phyloP scores from a whole-genome alignment of 2,888 invertebrate genomes.

The Anodontia alba region DNA sequence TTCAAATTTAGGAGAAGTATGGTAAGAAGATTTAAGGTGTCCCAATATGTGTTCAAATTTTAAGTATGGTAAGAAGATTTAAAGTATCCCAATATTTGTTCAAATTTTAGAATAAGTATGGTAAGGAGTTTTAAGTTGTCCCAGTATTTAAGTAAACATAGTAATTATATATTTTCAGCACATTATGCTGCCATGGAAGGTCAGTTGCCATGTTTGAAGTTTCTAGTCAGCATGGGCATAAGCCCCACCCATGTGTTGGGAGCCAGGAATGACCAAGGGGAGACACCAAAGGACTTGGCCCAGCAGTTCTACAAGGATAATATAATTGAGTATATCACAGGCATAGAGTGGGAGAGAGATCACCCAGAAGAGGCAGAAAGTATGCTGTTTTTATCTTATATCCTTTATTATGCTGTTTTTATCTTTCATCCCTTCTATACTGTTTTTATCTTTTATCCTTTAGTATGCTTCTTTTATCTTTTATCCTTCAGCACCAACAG shows the following conservation, averaged over 20 bases:
- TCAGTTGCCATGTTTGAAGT: conserved; percentile 84
- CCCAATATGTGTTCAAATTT: too few species aligned
- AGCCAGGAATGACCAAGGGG: conserved; percentile 85
- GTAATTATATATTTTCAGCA: conserved; percentile 66
- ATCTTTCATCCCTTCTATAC: too few species aligned
- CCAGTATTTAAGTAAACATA: too few species aligned
- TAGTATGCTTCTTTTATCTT: too few species aligned
- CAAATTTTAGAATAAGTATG: too few species aligned
- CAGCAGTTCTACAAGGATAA: conserved; percentile 85
- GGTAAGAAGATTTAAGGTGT: too few species aligned
- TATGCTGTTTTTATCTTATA: conserved; percentile 65
- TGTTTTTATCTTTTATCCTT: too few species aligned
- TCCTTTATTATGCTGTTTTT: not conserved
- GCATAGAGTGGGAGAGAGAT: conserved; percentile 84
- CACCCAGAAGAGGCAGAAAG: conserved; percentile 84
- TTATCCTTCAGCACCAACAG: too few species aligned
- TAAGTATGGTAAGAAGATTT: too few species aligned
- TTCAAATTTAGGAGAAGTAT: too few species aligned
- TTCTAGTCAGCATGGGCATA: conserved; percentile 80
- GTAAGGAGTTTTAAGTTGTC: too few species aligned
- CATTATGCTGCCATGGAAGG: conserved; percentile 85
- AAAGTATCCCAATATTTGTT: too few species aligned
- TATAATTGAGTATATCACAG: conserved; percentile 84
- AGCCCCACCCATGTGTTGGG: conserved; percentile 80
- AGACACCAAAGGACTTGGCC: conserved; percentile 84